These are phyloP conservation scores for Acholoe squamosa DNA, from an alignment of 2,888 invertebrate species.

Conservation along the genomic window DNA sequence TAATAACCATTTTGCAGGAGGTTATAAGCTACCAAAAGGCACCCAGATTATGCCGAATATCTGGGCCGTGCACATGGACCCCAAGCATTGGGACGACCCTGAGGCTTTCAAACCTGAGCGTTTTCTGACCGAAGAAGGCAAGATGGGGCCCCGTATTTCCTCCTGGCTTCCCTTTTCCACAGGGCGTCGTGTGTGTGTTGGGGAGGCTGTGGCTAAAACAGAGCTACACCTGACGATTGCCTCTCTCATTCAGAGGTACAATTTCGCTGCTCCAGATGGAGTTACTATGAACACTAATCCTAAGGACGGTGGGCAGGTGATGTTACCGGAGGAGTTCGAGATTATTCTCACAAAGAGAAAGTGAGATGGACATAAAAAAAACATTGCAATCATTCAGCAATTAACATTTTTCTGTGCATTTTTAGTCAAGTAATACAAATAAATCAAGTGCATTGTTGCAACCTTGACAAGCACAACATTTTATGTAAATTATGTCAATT, in stretches of 20 bases:
- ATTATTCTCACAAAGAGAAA: neutral
- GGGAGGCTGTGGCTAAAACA: constrained; percentile 75
- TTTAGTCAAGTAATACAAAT: too few relatives aligned
- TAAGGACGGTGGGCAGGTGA: neutral
- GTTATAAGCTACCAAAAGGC: constrained; percentile 74
- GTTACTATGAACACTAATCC: neutral
- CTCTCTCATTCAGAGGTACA: constrained; percentile 70
- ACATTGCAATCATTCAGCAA: too few relatives aligned
- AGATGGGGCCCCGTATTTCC: constrained; percentile 72
- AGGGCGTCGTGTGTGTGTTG: constrained; percentile 76
- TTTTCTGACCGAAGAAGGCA: constrained; percentile 74
- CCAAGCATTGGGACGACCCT: constrained; percentile 73
- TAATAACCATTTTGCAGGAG: constrained; percentile 66
- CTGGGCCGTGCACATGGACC: constrained; percentile 74
- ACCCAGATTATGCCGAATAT: constrained; percentile 73
- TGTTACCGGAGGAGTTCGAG: constrained; percentile 17
- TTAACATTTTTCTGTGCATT: too few relatives aligned
- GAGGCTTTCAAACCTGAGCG: constrained; percentile 75
- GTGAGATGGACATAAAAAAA: neutral
- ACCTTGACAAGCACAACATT: too few relatives aligned
- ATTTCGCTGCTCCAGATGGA: constrained; percentile 70
- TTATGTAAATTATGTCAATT: too few relatives aligned
- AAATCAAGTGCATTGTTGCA: too few relatives aligned
- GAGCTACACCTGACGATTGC: constrained; percentile 74
- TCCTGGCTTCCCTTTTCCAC: constrained; percentile 77